phyloP scores from a whole-genome alignment of 2,797 vertebrate species.

The Rachycentron canadum region DNA sequence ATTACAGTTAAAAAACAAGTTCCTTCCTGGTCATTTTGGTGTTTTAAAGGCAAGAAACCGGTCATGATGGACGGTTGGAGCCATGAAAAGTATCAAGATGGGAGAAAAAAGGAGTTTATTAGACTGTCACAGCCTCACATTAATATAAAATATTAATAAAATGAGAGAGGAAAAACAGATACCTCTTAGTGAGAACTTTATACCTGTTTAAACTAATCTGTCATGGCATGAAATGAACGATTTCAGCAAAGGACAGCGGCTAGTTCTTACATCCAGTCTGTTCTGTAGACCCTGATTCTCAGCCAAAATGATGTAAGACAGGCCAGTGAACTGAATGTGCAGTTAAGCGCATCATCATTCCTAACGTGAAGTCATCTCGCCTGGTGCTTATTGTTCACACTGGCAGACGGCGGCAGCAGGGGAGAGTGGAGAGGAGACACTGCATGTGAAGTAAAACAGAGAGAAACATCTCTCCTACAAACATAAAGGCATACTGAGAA shows the following conservation, averaged over 20 bases:
- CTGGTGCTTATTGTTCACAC: not conserved
- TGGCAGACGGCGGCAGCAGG: conserved; percentile 12
- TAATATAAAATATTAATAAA: not conserved
- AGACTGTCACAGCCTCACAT: not conserved
- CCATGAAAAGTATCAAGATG: no score
- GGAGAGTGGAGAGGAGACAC: not conserved
- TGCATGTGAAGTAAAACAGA: no score
- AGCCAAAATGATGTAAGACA: not conserved
- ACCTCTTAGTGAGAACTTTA: not conserved
- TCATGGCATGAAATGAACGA: not conserved
- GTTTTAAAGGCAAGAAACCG: no score
- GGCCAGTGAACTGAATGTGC: not conserved
- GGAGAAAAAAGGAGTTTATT: not conserved
- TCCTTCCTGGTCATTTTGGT: no score
- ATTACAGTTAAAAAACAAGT: no score
- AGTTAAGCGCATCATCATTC: not conserved
- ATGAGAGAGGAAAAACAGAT: not conserved
- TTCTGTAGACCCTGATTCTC: not conserved
- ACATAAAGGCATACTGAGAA: not conserved
- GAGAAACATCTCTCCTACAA: not conserved
- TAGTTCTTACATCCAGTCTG: conserved; percentile 2
- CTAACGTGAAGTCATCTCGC: not conserved
- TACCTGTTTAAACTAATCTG: not conserved
- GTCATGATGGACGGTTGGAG: no score
- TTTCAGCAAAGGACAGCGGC: not conserved